Base-by-base conservation (phyloP, 2,888 invertebrate genomes). In the Melolontha melolontha region DNA sequence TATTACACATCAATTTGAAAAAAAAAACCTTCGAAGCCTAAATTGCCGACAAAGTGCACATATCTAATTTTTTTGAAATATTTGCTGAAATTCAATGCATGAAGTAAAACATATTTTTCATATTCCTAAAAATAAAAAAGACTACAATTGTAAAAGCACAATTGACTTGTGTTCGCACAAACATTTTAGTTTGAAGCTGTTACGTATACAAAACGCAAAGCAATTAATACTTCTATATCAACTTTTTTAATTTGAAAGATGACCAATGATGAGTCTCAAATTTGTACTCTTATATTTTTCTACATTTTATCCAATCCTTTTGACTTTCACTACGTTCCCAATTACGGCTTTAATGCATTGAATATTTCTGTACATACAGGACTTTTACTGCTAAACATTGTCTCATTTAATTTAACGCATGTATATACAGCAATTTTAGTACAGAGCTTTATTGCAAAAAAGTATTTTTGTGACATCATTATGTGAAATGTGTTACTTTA, bases 1-100 rank as follows among this genome's bases (percentile, higher is more conserved):
- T 22, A 22, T 22, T 22, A 22, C 22, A 22, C 22, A 22, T 22
- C 22, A 22, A 2, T 22, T 22, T 99, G 1, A 2, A 22, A 22
- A 22, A 22, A 22, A 22, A 4, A 22, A 22, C 10, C n/a, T n/a
- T n/a, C n/a, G n/a, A n/a, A n/a, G n/a, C n/a, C n/a, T n/a, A n/a
- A n/a, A n/a, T n/a, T n/a, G n/a, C n/a, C n/a, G n/a, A n/a, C n/a
- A n/a, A n/a, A n/a, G n/a, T n/a, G n/a, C n/a, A n/a, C n/a, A n/a
- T n/a, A n/a, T n/a, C n/a, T n/a, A n/a, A n/a, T n/a, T n/a, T n/a
- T n/a, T n/a, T n/a, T n/a, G n/a, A n/a, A n/a, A n/a, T n/a, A n/a
- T n/a, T n/a, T n/a, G n/a, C n/a, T n/a, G n/a, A n/a, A n/a, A n/a
- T n/a, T n/a, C n/a, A n/a, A n/a, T n/a, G n/a, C n/a, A n/a, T n/a